Conservation (phyloP, 2,113 vertebrate genomes). For the Neopipo cinnamomea region DNA sequence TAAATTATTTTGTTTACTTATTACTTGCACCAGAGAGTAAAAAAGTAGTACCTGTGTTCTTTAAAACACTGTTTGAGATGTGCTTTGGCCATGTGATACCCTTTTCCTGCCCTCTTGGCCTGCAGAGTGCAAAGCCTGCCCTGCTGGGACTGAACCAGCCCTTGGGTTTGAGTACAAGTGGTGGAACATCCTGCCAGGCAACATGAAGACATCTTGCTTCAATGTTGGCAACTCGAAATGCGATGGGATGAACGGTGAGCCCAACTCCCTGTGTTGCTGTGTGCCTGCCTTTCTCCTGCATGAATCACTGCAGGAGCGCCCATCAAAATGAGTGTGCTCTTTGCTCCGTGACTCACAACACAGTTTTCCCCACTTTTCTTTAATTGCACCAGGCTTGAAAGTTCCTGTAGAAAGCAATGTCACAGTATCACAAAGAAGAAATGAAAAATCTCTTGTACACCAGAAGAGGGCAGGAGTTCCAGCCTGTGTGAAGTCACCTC, state of each 20-base stretch:
- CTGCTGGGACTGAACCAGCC: constrained; percentile 90
- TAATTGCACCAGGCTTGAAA: not conserved
- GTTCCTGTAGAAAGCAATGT: not conserved
- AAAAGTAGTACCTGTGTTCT: not conserved
- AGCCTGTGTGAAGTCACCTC: not conserved
- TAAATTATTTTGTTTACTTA: not conserved
- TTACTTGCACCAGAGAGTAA: not conserved
- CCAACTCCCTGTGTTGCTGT: not conserved
- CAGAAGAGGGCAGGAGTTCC: not conserved
- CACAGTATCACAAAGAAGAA: not conserved
- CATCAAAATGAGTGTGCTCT: not conserved
- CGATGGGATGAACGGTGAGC: constrained; percentile 93
- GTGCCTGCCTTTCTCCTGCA: not conserved
- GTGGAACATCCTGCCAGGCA: constrained; percentile 93
- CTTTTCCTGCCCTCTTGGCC: not conserved
- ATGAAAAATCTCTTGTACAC: not conserved
- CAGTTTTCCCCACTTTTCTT: not conserved
- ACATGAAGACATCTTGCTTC: constrained; percentile 98
- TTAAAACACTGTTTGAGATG: not conserved
- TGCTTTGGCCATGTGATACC: not conserved
- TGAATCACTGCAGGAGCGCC: not conserved
- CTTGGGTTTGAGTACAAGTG: constrained; percentile 95
- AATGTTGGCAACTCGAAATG: constrained; percentile 96
- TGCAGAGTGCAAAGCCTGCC: constrained; percentile 86
- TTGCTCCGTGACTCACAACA: not conserved